These are phyloP conservation scores for Xiphophorus maculatus DNA, from an alignment of 2,113 vertebrate genomes.

Conservation along the genomic window DNA sequence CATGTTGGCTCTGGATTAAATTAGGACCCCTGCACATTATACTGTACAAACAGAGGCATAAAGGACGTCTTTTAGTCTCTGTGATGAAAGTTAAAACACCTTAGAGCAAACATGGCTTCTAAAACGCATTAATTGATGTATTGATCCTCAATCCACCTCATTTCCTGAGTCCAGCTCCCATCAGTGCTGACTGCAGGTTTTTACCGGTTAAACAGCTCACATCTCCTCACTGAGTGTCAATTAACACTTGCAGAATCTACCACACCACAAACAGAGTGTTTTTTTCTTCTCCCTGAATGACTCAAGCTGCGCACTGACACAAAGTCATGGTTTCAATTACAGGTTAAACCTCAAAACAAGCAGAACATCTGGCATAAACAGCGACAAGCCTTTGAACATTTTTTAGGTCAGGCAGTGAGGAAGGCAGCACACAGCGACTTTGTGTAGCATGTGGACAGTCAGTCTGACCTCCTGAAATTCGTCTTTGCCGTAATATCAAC, in stretches of 20 bases:
- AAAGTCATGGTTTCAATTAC: neutral
- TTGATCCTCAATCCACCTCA: slow-evolving; percentile 43
- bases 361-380: slow-evolving; percentile 16
- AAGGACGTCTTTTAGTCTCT: slow-evolving; percentile 38
- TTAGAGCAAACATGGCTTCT: slow-evolving; percentile 62
- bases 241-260: slow-evolving; percentile 30
- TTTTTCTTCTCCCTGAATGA: neutral
- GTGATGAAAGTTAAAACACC: slow-evolving; percentile 51
- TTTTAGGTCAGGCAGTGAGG: slow-evolving; percentile 11
- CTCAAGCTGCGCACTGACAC: no score
- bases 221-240: slow-evolving; percentile 42
- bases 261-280: neutral
- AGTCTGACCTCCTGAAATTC: slow-evolving; percentile 48
- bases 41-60: slow-evolving; percentile 4
- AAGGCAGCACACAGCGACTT: slow-evolving; percentile 37
- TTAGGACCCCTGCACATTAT: neutral
- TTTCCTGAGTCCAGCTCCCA: slow-evolving; percentile 37
- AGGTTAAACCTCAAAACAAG: neutral
- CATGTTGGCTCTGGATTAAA: neutral
- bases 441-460: slow-evolving; percentile 30
- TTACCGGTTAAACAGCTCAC: slow-evolving; percentile 56
- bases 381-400: slow-evolving; percentile 12
- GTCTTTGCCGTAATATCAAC: slow-evolving; percentile 59
- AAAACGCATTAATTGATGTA: slow-evolving; percentile 64
- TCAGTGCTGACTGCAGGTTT: slow-evolving; percentile 32